phyloP scores from a whole-genome alignment of 2,888 invertebrate species.

The Conus canariensis region DNA sequence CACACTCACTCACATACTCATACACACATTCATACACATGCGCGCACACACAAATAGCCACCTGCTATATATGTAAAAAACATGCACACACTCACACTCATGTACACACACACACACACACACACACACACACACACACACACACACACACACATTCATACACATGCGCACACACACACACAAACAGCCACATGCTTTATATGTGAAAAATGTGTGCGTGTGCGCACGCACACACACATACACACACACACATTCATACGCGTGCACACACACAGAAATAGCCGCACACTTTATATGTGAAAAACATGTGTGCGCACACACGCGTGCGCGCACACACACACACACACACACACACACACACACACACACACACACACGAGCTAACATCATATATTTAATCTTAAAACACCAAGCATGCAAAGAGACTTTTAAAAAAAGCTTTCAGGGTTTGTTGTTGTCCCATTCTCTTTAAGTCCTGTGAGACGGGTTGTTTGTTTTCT shows the following conservation, averaged over 20 bases:
- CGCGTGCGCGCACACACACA: too few relatives aligned
- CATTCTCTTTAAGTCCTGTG: too few relatives aligned
- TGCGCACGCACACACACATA: background rate
- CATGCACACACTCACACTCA: constrained; percentile 24
- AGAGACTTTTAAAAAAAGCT: too few relatives aligned
- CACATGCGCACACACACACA: constrained; percentile 4
- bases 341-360: too few relatives aligned
- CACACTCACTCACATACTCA: constrained; percentile 11
- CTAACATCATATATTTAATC: too few relatives aligned
- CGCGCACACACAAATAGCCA: constrained; percentile 6
- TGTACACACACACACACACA: constrained; percentile 14
- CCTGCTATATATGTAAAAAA: background rate
- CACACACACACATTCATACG: background rate
- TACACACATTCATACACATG: constrained; percentile 31
- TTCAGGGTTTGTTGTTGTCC: too few relatives aligned
- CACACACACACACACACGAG: too few relatives aligned
- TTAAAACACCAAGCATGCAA: too few relatives aligned
- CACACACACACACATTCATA: background rate
- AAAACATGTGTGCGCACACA: background rate
- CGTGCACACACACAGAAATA: background rate
- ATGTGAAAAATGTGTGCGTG: too few relatives aligned
- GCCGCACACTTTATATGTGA: too few relatives aligned
- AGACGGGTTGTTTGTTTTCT: too few relatives aligned
- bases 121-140: background rate
- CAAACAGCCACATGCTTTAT: background rate